A percentile compares a stretch with the other conserved stretches of the same genome.
phyloP scores from a whole-genome alignment of 2,888 invertebrate species.

The Leucania comma region DNA sequence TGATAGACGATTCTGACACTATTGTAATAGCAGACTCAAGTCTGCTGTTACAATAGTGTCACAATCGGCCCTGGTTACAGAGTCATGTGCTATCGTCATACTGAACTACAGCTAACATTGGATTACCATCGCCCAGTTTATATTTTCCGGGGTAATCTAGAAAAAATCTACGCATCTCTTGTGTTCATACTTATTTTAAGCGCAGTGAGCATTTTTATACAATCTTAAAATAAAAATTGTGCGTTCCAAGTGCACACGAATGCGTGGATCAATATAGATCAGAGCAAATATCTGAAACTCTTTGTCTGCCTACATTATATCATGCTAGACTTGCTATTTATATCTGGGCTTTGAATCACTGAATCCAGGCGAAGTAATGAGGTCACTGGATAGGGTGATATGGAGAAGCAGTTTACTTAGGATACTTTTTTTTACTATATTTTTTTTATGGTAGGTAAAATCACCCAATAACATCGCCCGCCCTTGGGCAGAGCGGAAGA shows the following conservation, averaged over 20 bases:
- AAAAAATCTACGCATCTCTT: constrained; percentile 2
- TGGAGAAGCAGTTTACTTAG: neutral
- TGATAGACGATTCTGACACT: no score
- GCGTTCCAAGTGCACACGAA: constrained; percentile 39
- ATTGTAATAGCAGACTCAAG: no score
- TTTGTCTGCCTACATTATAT: constrained; percentile 46
- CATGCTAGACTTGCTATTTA: constrained; percentile 45
- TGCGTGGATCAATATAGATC: constrained; percentile 44
- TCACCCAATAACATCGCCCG: no score
- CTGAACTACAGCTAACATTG: no score
- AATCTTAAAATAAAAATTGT: constrained; percentile 41
- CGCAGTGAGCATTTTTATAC: neutral
- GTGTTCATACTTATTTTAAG: constrained; percentile 31
- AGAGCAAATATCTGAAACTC: constrained; percentile 31
- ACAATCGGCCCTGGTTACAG: no score
- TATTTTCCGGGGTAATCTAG: neutral
- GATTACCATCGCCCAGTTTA: neutral
- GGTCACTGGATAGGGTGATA: constrained; percentile 12
- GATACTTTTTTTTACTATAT: neutral
- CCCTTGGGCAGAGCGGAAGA: no score
- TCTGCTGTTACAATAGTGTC: no score
- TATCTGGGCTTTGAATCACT: constrained; percentile 40
- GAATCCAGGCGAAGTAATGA: constrained; percentile 23
- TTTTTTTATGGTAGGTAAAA: no score
- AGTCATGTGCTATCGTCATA: no score